Evolutionary conservation across 2,888 invertebrate species (phyloP).

Genomic region (Tenodera sinensis): DNA sequence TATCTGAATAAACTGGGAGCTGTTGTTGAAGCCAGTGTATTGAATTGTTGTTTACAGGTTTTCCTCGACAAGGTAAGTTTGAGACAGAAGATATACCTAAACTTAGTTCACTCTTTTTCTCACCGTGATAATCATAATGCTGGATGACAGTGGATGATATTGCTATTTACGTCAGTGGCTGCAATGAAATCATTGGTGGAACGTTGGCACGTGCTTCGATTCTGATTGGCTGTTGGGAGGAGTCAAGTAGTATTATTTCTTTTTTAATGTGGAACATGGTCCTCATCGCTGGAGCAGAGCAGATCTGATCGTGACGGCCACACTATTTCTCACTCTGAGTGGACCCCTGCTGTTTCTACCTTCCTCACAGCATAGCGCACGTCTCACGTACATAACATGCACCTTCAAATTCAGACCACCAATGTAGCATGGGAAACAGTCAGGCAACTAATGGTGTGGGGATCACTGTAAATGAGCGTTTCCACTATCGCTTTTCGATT

Average conservation of each 20-base stretch:
- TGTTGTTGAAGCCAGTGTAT: too few relatives aligned
- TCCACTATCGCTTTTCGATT: too few relatives aligned
- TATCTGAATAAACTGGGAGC: too few relatives aligned
- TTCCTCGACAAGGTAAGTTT: too few relatives aligned
- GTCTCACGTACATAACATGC: background rate
- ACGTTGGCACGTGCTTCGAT: slow-evolving; percentile 6
- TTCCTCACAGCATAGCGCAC: background rate
- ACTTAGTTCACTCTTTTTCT: background rate
- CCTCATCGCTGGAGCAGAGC: background rate
- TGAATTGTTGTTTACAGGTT: too few relatives aligned
- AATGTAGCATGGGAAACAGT: background rate
- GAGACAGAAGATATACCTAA: background rate
- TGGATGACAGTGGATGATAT: background rate
- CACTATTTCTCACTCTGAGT: background rate
- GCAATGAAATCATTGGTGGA: slow-evolving; percentile 8
- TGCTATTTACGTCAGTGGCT: background rate
- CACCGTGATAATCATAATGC: background rate
- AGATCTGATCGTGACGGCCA: background rate
- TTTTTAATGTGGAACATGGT: background rate
- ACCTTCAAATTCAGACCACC: background rate
- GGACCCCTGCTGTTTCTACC: background rate
- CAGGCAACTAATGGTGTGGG: too few relatives aligned
- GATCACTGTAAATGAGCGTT: too few relatives aligned
- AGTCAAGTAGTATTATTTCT: background rate
- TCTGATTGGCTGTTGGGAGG: background rate